Evolutionary conservation across 2,113 vertebrate species (phyloP).

Genomic region (Eonycteris spelaea): DNA sequence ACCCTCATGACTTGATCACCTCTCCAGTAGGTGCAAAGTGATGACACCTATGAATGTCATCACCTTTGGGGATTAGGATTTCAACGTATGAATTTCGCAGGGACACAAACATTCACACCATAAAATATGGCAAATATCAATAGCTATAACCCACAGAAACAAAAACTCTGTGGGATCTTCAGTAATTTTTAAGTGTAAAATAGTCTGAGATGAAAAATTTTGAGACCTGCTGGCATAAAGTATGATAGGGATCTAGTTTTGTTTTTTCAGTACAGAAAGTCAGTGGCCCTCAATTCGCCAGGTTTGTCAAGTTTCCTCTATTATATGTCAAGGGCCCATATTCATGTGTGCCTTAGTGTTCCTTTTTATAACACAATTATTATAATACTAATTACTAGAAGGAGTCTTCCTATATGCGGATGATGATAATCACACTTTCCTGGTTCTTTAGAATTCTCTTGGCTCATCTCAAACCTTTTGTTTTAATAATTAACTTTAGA

Average conservation of each 20-base stretch:
- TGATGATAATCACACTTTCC: background rate
- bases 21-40: too few relatives aligned
- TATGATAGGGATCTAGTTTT: background rate
- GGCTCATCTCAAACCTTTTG: background rate
- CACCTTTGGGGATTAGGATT: background rate
- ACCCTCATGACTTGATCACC: background rate
- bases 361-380: background rate
- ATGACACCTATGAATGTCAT: background rate
- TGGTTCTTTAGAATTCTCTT: background rate
- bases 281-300: background rate
- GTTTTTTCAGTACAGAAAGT: background rate
- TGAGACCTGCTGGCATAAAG: background rate
- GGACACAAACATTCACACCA: background rate
- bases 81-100: background rate
- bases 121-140: background rate
- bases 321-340: background rate
- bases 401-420: background rate
- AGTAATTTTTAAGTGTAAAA: background rate
- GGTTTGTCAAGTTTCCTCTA: background rate
- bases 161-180: background rate
- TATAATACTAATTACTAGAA: background rate
- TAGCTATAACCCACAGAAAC: background rate
- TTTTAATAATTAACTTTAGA: background rate
- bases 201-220: background rate
- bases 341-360: background rate